Base-by-base conservation (phyloP, 2,797 vertebrate genomes). In the Darevskia nairensis region DNA sequence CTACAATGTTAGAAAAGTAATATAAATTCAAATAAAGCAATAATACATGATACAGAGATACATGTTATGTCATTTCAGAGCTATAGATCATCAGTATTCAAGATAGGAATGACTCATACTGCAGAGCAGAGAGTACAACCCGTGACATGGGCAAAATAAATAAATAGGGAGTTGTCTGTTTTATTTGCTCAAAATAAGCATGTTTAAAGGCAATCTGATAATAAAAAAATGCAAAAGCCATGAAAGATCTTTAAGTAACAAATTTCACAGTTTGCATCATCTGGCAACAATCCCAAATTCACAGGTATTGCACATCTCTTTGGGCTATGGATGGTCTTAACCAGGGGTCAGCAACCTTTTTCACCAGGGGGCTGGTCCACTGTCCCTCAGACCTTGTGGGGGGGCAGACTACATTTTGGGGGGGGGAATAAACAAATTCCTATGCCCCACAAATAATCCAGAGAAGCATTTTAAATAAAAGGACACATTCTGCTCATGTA, bases 1-100 rank as follows among this genome's bases (percentile, higher is more conserved):
- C 19, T 76, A 41, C 17, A 55, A 41, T 76, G 72, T 64, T 41
- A 76, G 72, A 32, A 85, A 85, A 61, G 35, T 85, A 41, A 85
- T 85, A 76, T 75, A 85, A 85, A 85, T 85, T 85, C 55, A 85
- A 85, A 85, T 76, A 85, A 55, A 85, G 83, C 50, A 85, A 85
- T 76, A 61, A 75, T 41, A 85, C 83, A 84, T 59, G 69, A 84
- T 74, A 55, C 50, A 85, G 32, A 41, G 72, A n/a, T 61, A 17
- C 50, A 59, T 29, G 15, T 76, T 76, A 59, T 41, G 35, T 64
- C 71, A 64, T 74, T 76, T 59, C 71, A 85, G n/a, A n/a, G 35
- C 35, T 76, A 74, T 75, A n/a, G 35, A 59, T 75, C 50, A 85
- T 76, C 72, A 64, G 25, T 41, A 85, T 76, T 76, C 83, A 85